Evolutionary conservation across 64 coral and sea anemone genomes (phyloP).

Genomic region (Montipora sp.): DNA sequence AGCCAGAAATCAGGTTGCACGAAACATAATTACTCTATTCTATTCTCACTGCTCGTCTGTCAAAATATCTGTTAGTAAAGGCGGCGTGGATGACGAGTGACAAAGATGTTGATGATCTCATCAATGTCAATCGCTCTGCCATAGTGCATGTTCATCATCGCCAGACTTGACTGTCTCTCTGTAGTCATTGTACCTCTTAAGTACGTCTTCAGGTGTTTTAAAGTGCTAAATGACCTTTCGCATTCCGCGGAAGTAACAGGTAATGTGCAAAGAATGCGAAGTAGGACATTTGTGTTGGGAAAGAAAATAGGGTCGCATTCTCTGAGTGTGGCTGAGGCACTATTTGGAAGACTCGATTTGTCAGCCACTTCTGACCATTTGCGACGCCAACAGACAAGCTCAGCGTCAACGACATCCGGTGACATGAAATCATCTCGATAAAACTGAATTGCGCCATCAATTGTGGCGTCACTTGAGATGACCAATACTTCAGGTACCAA

Average conservation of each 20-base stretch:
- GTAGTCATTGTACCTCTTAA: constrained; percentile 60
- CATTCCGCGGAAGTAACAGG: constrained; percentile 40
- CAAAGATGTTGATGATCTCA: constrained; percentile 64
- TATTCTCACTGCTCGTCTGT: background rate
- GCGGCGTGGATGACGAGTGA: constrained; percentile 41
- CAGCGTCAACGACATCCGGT: constrained; percentile 46
- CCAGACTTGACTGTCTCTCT: constrained; percentile 54
- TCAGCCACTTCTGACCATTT: constrained; percentile 56
- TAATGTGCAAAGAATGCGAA: constrained; percentile 63
- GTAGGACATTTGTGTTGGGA: constrained; percentile 59
- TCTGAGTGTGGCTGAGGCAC: constrained; percentile 48
- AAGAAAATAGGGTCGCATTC: constrained; percentile 27
- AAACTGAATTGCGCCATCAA: constrained; percentile 44
- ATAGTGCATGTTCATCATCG: constrained; percentile 62
- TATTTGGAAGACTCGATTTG: constrained; percentile 31
- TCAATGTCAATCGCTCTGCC: constrained; percentile 65
- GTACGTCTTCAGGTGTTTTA: constrained; percentile 50
- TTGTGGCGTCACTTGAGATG: constrained; percentile 11
- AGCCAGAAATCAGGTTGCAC: too few relatives aligned
- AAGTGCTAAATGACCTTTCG: constrained; percentile 53
- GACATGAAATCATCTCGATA: constrained; percentile 50
- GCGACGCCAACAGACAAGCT: constrained; percentile 52
- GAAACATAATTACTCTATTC: too few relatives aligned
- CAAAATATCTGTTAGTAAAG: background rate
- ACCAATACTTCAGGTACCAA: constrained; percentile 39